Percentiles rank a stretch among this genome's conserved stretches.
These are phyloP conservation scores for Trematomus loennbergii DNA, from an alignment of 2,113 vertebrate species.

Conservation along the genomic window DNA sequence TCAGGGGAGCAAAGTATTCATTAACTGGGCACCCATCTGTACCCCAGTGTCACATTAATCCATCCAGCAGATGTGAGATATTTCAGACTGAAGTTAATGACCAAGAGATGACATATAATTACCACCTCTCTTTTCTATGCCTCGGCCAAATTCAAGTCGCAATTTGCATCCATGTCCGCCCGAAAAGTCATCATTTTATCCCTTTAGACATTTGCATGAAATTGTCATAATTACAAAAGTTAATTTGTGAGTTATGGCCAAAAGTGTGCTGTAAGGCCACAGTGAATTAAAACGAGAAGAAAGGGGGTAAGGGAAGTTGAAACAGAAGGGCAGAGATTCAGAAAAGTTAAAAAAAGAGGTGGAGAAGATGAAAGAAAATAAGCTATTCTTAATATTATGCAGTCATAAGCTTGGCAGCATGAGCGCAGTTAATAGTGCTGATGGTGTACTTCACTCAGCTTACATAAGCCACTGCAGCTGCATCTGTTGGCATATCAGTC, in stretches of 20 bases:
- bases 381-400: slow-evolving; percentile 56
- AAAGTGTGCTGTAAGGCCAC: too few relatives aligned
- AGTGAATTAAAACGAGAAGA: slow-evolving; percentile 15
- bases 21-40: not conserved
- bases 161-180: too few relatives aligned
- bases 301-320: not conserved
- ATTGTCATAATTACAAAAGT: too few relatives aligned
- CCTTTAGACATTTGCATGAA: too few relatives aligned
- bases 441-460: slow-evolving; percentile 63
- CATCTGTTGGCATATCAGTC: slow-evolving; percentile 32
- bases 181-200: too few relatives aligned
- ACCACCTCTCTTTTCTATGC: too few relatives aligned
- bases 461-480: slow-evolving; percentile 74
- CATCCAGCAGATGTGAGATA: not conserved
- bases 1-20: not conserved
- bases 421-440: slow-evolving; percentile 67
- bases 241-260: too few relatives aligned
- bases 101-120: too few relatives aligned
- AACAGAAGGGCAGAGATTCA: slow-evolving; percentile 34
- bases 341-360: slow-evolving; percentile 6
- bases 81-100: not conserved
- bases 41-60: not conserved
- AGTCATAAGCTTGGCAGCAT: slow-evolving; percentile 60
- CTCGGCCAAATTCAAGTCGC: too few relatives aligned
- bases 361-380: slow-evolving; percentile 13